Percentiles rank a stretch among this genome's conserved stretches.
These are phyloP conservation scores for Trinorchestia longiramus DNA, from an alignment of 1,140 invertebrate genomes.

Conservation along the genomic window DNA sequence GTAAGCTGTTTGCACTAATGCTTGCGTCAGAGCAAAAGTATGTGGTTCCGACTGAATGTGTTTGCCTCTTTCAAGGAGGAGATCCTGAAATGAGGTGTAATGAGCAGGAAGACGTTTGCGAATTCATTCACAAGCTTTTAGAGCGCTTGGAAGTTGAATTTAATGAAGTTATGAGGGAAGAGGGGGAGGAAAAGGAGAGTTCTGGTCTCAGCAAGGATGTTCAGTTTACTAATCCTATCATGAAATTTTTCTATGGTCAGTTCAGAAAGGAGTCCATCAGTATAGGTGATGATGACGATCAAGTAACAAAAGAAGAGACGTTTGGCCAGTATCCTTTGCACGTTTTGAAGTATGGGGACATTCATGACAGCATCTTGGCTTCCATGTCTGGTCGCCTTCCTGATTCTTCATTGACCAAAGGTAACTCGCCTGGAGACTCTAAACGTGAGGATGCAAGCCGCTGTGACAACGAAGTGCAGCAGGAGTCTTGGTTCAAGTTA, in stretches of 20 bases:
- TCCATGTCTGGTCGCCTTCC: conserved; percentile 69
- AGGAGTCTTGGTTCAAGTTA: conserved; percentile 71
- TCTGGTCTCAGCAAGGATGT: conserved; percentile 64
- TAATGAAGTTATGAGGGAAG: conserved; percentile 67
- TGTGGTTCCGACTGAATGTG: conserved; percentile 73
- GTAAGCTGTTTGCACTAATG: conserved; percentile 72
- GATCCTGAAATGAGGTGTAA: conserved; percentile 64
- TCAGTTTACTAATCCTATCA: conserved; percentile 71
- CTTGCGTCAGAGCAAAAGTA: conserved; percentile 72
- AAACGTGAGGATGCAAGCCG: conserved; percentile 54
- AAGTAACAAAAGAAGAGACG: conserved; percentile 69
- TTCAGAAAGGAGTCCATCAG: conserved; percentile 70
- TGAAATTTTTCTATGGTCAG: conserved; percentile 73
- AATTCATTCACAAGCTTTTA: conserved; percentile 73
- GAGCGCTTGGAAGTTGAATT: conserved; percentile 74
- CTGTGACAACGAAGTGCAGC: conserved; percentile 46
- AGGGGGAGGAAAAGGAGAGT: conserved; percentile 66
- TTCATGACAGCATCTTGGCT: conserved; percentile 71
- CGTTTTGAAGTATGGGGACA: conserved; percentile 72
- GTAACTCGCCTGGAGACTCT: conserved; percentile 36
- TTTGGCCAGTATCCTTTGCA: conserved; percentile 73
- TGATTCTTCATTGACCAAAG: neutral
- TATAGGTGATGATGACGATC: conserved; percentile 46
- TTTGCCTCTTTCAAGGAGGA: conserved; percentile 70
- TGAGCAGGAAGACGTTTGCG: conserved; percentile 72